Evolutionary conservation across 2,113 vertebrate species (phyloP).

Genomic region (Eidolon helvum): DNA sequence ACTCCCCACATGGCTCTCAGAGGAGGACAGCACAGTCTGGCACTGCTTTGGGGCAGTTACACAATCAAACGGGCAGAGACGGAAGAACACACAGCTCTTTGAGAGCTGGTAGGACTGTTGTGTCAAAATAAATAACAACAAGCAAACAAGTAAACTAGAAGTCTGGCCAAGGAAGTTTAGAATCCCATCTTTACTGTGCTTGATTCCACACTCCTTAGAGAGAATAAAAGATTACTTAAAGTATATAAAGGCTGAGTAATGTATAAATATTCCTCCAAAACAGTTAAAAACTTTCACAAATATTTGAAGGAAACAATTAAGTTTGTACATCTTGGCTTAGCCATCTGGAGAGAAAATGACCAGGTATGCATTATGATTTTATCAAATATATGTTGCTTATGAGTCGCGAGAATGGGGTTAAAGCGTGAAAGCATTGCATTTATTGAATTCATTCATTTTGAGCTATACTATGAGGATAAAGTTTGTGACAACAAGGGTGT

Average conservation of each 20-base stretch:
- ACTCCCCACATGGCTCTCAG: no score
- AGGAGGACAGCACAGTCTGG: no score
- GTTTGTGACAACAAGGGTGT: background rate
- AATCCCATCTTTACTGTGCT: background rate
- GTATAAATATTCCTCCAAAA: background rate
- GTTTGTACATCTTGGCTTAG: background rate
- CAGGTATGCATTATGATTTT: background rate
- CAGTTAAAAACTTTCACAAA: background rate
- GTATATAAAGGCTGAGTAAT: background rate
- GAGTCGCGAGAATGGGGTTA: background rate
- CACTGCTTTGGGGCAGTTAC: rapidly evolving
- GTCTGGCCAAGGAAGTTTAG: background rate
- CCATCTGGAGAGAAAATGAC: background rate
- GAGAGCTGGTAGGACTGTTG: background rate
- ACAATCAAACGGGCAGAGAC: background rate
- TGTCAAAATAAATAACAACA: background rate
- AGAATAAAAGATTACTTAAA: background rate
- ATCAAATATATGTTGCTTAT: background rate
- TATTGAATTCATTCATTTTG: background rate
- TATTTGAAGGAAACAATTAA: background rate
- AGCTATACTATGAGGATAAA: rapidly evolving
- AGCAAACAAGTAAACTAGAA: background rate
- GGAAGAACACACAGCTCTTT: background rate
- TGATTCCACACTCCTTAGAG: background rate
- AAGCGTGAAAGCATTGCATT: rapidly evolving